Conservation (phyloP, 2,888 invertebrate genomes). For the Embidobia sp. region DNA sequence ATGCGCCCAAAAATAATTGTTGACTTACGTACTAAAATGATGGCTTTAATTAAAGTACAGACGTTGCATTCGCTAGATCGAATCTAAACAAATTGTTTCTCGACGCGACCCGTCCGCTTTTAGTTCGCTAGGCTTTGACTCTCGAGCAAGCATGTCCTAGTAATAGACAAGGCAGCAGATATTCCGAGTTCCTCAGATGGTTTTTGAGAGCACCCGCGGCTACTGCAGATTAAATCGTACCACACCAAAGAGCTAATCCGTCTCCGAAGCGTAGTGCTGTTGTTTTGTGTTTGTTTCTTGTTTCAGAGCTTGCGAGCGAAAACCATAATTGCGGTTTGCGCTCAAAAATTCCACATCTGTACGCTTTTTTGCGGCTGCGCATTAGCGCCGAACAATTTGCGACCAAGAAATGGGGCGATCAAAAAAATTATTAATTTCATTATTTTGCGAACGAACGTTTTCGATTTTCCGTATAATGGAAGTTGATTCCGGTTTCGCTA, state of each 20-base stretch:
- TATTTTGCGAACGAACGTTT: too few relatives aligned
- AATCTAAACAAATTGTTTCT: conserved; percentile 4
- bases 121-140: conserved; percentile 22
- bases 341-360: conserved; percentile 15
- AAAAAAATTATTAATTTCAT: too few relatives aligned
- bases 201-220: conserved; percentile 73
- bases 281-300: conserved; percentile 51
- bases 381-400: too few relatives aligned
- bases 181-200: conserved; percentile 49
- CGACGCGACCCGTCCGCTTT: conserved; percentile 1
- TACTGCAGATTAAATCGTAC: conserved; percentile 77
- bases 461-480: too few relatives aligned
- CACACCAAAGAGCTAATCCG: conserved; percentile 76
- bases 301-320: conserved; percentile 27
- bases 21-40: too few relatives aligned
- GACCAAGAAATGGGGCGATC: too few relatives aligned
- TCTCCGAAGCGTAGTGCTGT: conserved; percentile 54
- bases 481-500: too few relatives aligned
- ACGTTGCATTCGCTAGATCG: too few relatives aligned
- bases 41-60: too few relatives aligned
- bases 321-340: conserved; percentile 45
- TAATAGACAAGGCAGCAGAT: conserved; percentile 35
- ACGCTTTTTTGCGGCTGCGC: not conserved
- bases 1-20: too few relatives aligned
- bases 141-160: conserved; percentile 12